phyloP scores from a whole-genome alignment of 2,888 invertebrate genomes.

The Malthinus seriepunctatus region DNA sequence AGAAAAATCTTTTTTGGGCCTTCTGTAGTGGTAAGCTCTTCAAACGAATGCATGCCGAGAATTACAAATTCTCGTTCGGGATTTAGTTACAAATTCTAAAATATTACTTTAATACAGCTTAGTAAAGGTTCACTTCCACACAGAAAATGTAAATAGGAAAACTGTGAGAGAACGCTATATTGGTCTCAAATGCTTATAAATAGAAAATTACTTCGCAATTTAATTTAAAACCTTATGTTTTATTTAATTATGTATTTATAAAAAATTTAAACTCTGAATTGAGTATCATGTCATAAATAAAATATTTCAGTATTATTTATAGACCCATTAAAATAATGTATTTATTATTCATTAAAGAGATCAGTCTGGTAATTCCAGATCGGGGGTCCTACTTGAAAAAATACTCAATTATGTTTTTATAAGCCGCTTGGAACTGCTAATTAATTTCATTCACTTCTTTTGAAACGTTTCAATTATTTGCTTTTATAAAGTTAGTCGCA shows the following conservation, averaged over 20 bases:
- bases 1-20: not conserved
- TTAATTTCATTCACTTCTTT: too few species aligned
- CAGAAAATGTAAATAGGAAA: conserved; percentile 22
- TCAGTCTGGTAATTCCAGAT: too few species aligned
- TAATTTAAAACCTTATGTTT: conserved; percentile 9
- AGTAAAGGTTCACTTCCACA: conserved; percentile 8
- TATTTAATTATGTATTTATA: conserved; percentile 8
- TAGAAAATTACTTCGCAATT: conserved; percentile 11
- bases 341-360: too few species aligned
- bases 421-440: too few species aligned
- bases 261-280: not conserved
- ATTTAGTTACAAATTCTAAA: conserved; percentile 19
- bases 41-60: not conserved
- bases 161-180: conserved; percentile 11
- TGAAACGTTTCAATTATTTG: too few species aligned
- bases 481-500: too few species aligned
- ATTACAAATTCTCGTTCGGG: conserved; percentile 5
- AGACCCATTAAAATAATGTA: too few species aligned
- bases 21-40: not conserved
- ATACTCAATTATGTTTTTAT: too few species aligned
- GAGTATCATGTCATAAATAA: too few species aligned
- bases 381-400: too few species aligned
- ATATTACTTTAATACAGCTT: conserved; percentile 27
- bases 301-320: too few species aligned
- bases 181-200: conserved; percentile 13